A percentile compares a stretch with the other conserved stretches of the same genome.
These are phyloP conservation scores for Ischnus inquisitorius DNA, from an alignment of 2,888 invertebrate species.

Conservation along the genomic window DNA sequence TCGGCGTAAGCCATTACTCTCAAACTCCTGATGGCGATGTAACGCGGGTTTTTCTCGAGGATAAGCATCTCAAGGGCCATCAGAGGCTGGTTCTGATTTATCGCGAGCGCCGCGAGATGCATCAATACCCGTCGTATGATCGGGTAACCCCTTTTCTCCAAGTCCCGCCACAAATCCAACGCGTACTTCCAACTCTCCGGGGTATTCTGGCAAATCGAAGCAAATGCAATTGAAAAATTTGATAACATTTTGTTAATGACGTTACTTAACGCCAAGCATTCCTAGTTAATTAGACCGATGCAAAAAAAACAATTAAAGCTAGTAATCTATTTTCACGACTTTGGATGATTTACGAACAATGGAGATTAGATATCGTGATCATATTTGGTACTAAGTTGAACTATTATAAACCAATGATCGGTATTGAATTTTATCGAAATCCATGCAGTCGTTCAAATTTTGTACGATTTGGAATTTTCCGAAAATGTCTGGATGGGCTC, in stretches of 20 bases:
- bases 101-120: conserved; percentile 89
- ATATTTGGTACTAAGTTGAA: too few species aligned
- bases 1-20: conserved; percentile 89
- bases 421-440: too few species aligned
- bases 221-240: background rate
- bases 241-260: background rate
- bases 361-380: too few species aligned
- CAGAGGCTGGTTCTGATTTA: conserved; percentile 90
- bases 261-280: too few species aligned
- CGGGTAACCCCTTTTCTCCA: conserved; percentile 87
- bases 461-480: too few species aligned
- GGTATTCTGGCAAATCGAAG: conserved; percentile 88
- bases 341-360: too few species aligned
- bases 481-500: too few species aligned
- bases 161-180: conserved; percentile 88
- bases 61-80: conserved; percentile 90
- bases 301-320: too few species aligned
- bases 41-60: conserved; percentile 87
- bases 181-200: conserved; percentile 88
- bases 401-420: too few species aligned
- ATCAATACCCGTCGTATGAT: conserved; percentile 89
- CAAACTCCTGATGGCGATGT: conserved; percentile 90
- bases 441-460: too few species aligned
- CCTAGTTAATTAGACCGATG: too few species aligned
- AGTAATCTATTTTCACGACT: too few species aligned